These are phyloP conservation scores for Bombylius major DNA, from an alignment of 2,888 invertebrate genomes.

Conservation along the genomic window DNA sequence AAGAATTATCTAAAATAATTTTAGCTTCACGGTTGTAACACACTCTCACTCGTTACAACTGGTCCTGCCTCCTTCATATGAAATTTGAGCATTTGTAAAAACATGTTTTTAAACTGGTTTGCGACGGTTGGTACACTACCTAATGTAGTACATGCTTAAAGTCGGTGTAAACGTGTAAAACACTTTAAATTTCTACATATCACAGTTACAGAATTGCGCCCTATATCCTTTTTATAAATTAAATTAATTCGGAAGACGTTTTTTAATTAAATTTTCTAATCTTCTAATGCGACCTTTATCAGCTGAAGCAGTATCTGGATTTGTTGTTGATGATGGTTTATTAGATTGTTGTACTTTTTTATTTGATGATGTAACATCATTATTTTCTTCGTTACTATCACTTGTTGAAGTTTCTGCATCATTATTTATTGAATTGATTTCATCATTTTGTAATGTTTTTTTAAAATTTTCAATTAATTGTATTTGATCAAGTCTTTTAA, in stretches of 20 bases:
- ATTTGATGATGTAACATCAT: neutral
- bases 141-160: too few species aligned
- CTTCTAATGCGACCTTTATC: slow-evolving; percentile 43
- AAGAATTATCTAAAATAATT: too few species aligned
- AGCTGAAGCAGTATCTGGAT: slow-evolving; percentile 1
- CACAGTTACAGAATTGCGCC: too few species aligned
- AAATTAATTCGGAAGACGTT: slow-evolving; percentile 32
- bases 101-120: too few species aligned
- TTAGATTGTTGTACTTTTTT: neutral
- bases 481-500: slow-evolving; percentile 45
- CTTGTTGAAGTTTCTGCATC: neutral
- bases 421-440: neutral
- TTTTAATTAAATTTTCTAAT: slow-evolving; percentile 44
- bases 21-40: too few species aligned
- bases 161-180: too few species aligned
- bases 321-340: neutral
- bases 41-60: too few species aligned
- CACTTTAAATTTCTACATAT: too few species aligned
- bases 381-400: neutral
- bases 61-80: too few species aligned
- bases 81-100: too few species aligned
- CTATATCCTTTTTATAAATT: too few species aligned
- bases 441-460: neutral
- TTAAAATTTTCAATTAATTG: slow-evolving; percentile 46
- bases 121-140: too few species aligned